Conservation (phyloP, 2,797 vertebrate genomes). For the Myiothlypis chrysogaster region DNA sequence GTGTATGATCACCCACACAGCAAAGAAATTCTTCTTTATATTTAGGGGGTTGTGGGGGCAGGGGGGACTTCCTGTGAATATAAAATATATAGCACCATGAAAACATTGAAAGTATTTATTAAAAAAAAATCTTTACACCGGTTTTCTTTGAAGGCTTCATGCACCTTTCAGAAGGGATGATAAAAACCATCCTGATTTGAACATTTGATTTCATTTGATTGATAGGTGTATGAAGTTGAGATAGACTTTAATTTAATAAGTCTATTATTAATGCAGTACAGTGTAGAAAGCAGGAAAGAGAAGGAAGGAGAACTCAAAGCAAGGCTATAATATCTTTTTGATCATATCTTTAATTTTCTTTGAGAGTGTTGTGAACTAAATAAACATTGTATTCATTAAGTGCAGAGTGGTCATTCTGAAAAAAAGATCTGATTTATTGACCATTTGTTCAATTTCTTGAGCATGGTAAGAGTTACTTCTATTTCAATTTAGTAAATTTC, state of each 20-base stretch:
- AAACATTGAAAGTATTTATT: not conserved
- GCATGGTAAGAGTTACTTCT: not conserved
- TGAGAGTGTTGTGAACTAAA: not conserved
- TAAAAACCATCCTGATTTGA: not conserved
- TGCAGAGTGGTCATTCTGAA: not conserved
- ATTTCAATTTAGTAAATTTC: not conserved
- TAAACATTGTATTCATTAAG: not conserved
- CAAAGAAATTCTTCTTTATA: not conserved
- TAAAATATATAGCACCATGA: not conserved
- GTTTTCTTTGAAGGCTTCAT: not conserved
- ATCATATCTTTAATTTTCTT: not conserved
- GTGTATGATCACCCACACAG: not conserved
- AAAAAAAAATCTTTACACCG: not conserved
- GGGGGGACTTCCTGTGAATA: not conserved
- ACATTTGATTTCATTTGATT: not conserved
- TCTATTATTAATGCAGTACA: not conserved
- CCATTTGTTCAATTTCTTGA: not conserved
- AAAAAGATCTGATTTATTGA: not conserved
- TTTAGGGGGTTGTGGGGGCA: not conserved
- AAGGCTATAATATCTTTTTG: not conserved
- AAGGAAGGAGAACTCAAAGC: not conserved
- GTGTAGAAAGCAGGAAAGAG: not conserved
- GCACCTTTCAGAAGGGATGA: not conserved
- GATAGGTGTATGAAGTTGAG: not conserved
- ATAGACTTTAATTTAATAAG: not conserved